Evolutionary conservation across 2,888 invertebrate genomes (phyloP), one percentile per base, ranked within the genome.

Genomic region (Clusia tigrina): DNA sequence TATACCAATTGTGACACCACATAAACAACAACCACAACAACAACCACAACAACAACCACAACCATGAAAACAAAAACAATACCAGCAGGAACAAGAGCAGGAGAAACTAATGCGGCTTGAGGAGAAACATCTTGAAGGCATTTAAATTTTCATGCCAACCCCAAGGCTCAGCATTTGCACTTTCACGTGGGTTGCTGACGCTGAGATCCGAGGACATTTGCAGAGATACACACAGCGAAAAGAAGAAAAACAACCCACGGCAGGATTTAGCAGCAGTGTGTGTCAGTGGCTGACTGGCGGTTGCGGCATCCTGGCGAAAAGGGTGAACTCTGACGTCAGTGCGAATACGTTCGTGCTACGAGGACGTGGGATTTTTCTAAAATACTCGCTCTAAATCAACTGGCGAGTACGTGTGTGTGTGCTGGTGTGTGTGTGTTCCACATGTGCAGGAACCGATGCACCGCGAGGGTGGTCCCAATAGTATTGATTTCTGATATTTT

Each of bases 401-500:
- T 22, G 2, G 2, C 48, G 18, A 48, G 22, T 48, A 48, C 9
- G 42, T 3, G 42, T 42, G 12, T 32, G 32, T 32, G 5, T 10
- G 42, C 42, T 17, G n/a, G n/a, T n/a, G n/a, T n/a, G n/a, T n/a
- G n/a, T n/a, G n/a, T n/a, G n/a, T n/a, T n/a, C n/a, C n/a, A n/a
- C n/a, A n/a, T n/a, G n/a, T n/a, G n/a, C n/a, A n/a, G n/a, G n/a
- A n/a, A 6, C 42, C n/a, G 42, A 6, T n/a, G n/a, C n/a, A n/a
- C n/a, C n/a, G n/a, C 15, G 59, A 60, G 67, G 63, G 65, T 65
- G 67, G 65, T 67, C 65, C 54, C 51, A n/a, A 23, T 25, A 64
- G 63, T 67, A 69, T 70, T 69, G 59, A 65, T 70, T 69, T 69
- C 68, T 62, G 62, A 65, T 65, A 67, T 66, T 67, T 66, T 64